phyloP scores from a whole-genome alignment of 2,797 vertebrate species.

The Acridotheres tristis region DNA sequence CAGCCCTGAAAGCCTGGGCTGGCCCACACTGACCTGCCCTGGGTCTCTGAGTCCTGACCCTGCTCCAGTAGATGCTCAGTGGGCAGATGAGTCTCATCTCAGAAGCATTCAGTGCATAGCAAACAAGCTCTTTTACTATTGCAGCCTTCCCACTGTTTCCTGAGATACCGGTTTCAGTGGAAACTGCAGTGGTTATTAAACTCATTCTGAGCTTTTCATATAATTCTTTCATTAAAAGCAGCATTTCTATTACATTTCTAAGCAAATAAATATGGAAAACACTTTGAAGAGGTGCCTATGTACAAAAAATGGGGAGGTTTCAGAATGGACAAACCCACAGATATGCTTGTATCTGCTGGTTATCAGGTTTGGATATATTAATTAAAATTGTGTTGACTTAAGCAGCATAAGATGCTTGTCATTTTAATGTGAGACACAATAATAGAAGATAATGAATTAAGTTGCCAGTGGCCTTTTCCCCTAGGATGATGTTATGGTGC shows the following conservation, averaged over 20 bases:
- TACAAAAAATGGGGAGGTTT: background rate
- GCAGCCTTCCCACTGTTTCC: slow-evolving; percentile 10
- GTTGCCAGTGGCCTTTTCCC: slow-evolving; percentile 73
- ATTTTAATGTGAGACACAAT: slow-evolving; percentile 85
- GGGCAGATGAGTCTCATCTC: background rate
- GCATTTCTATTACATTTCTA: background rate
- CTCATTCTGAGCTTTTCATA: slow-evolving; percentile 33
- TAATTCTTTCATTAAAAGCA: slow-evolving; percentile 12
- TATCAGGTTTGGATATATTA: slow-evolving; percentile 50
- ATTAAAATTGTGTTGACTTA: slow-evolving; percentile 72
- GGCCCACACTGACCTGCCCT: background rate
- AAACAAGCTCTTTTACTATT: background rate
- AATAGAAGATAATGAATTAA: slow-evolving; percentile 89
- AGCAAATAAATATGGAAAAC: background rate
- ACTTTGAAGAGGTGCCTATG: background rate
- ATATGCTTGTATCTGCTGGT: slow-evolving; percentile 9
- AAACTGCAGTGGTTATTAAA: background rate
- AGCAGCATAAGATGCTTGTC: slow-evolving; percentile 75
- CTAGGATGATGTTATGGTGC: slow-evolving; percentile 76
- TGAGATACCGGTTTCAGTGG: background rate
- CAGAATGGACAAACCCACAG: background rate
- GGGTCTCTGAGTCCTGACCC: background rate
- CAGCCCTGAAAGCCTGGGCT: background rate
- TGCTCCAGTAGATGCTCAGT: background rate
- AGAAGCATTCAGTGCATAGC: background rate